Conservation (phyloP, 2,888 invertebrate species). For the Pimpla rufipes region DNA sequence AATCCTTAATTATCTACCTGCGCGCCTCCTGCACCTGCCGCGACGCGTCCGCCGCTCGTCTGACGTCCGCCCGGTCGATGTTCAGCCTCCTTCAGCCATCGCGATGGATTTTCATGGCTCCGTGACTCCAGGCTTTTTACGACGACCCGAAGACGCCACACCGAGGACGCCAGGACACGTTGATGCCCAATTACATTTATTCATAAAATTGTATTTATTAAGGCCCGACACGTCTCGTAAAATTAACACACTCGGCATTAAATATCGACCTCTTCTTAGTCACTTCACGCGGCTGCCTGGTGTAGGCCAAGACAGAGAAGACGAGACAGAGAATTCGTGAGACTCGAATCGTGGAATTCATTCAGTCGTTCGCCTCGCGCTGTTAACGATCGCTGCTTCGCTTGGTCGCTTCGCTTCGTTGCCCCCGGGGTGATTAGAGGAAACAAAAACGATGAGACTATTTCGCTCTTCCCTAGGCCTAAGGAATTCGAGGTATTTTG, state of each 20-base stretch:
- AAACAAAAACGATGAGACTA: slow-evolving; percentile 5
- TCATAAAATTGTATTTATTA: slow-evolving; percentile 48
- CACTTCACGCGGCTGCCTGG: slow-evolving; percentile 38
- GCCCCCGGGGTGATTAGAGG: slow-evolving; percentile 26
- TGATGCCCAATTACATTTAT: slow-evolving; percentile 42
- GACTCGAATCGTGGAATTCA: slow-evolving; percentile 61
- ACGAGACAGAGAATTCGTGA: too few relatives aligned
- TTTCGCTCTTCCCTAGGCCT: background rate
- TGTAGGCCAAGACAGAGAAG: slow-evolving; percentile 21
- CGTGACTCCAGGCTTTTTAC: slow-evolving; percentile 41
- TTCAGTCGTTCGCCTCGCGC: slow-evolving; percentile 52
- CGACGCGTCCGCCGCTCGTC: slow-evolving; percentile 8
- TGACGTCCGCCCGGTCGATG: slow-evolving; percentile 2
- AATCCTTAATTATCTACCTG: slow-evolving; percentile 71
- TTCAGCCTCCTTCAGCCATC: slow-evolving; percentile 20
- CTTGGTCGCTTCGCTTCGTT: slow-evolving; percentile 42
- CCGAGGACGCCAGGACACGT: slow-evolving; percentile 18
- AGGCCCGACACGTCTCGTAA: slow-evolving; percentile 21
- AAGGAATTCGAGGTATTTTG: slow-evolving; percentile 46
- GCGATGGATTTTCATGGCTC: slow-evolving; percentile 54
- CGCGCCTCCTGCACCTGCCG: slow-evolving; percentile 64
- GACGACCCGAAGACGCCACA: slow-evolving; percentile 27
- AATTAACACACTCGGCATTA: slow-evolving; percentile 47
- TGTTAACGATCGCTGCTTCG: slow-evolving; percentile 53
- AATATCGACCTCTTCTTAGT: slow-evolving; percentile 24